Base-by-base conservation (phyloP, 2,113 vertebrate genomes). In the Aptenodytes forsteri region DNA sequence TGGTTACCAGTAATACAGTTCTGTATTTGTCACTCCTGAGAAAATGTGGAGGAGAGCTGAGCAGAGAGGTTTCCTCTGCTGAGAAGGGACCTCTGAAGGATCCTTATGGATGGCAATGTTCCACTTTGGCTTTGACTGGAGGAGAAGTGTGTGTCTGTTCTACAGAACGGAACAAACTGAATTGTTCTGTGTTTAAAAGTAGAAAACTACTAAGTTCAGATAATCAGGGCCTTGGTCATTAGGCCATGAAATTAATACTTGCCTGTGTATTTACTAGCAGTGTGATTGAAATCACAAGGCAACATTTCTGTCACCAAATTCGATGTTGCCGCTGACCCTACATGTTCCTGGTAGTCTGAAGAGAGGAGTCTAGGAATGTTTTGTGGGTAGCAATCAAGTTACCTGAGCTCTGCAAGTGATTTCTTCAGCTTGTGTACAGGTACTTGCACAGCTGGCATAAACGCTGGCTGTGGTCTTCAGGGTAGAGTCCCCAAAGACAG, bases 321-420 rank as follows among this genome's bases (percentile, higher is more conserved):
- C 30, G 32, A 0, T 1, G 0, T 65, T 83, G 73, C 27, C 5
- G 3, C 49, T 73, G 23, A 16, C 3, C 4, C 15, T 49, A 11
- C 0, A 0, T 16, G 17, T 52, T 81, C 15, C 67, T 54, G 55
- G 32, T 16, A 36, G 23, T 38, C 49, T 62, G 81, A 61, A 47
- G 75, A 76, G 49, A 42, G 26, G 27, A 52, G 11, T 20, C 14
- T 13, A 20, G 62, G 40, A 29, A 7, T 42, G 8, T 36, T 47
- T 27, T 89, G 7, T 1, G 0, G 32, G 38, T 18, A 34, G 13
- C 2, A 3, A 34, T 56, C 21, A 11, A 7, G 5, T 40, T 71
- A 27, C 4, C 42, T 46, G 66, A 73, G 54, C 22, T 70, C 34
- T 73, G n/a, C 52, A 59, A 36, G 30, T 30, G 34, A 1, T 30